Conservation (phyloP, 1,140 invertebrate genomes). For the Bathynomus jamesi region DNA sequence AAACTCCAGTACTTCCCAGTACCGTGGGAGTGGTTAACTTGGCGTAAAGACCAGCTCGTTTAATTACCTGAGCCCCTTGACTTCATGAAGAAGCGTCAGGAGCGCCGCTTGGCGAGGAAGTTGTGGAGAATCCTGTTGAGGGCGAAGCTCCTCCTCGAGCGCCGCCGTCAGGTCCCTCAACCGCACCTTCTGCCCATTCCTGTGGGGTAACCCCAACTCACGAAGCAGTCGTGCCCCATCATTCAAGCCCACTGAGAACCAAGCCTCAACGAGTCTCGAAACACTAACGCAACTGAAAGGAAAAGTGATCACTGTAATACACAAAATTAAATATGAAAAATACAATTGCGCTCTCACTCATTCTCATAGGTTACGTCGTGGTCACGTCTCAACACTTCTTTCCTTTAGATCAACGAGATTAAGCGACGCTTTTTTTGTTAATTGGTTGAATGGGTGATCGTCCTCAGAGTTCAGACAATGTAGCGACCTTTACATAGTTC, state of each 20-base stretch:
- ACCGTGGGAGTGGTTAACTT: conserved; percentile 11
- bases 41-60: too few species aligned
- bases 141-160: conserved; percentile 63
- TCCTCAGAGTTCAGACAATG: too few species aligned
- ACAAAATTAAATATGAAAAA: too few species aligned
- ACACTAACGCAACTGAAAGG: conserved; percentile 45
- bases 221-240: conserved; percentile 55
- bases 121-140: conserved; percentile 19
- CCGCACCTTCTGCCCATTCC: conserved; percentile 51
- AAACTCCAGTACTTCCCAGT: background rate
- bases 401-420: too few species aligned
- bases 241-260: conserved; percentile 60
- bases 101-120: conserved; percentile 41
- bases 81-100: conserved; percentile 44
- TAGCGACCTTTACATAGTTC: too few species aligned
- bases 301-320: too few species aligned
- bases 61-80: conserved; percentile 44
- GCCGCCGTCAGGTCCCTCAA: conserved; percentile 60
- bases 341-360: too few species aligned
- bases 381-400: too few species aligned
- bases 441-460: too few species aligned
- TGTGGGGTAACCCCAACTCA: conserved; percentile 57
- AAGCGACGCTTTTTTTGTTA: too few species aligned
- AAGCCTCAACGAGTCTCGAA: conserved; percentile 57
- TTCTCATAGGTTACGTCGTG: too few species aligned